Percentiles rank a stretch among this genome's conserved stretches.
Evolutionary conservation across 2,113 vertebrate genomes (phyloP).

Genomic region (Panthera uncia): DNA sequence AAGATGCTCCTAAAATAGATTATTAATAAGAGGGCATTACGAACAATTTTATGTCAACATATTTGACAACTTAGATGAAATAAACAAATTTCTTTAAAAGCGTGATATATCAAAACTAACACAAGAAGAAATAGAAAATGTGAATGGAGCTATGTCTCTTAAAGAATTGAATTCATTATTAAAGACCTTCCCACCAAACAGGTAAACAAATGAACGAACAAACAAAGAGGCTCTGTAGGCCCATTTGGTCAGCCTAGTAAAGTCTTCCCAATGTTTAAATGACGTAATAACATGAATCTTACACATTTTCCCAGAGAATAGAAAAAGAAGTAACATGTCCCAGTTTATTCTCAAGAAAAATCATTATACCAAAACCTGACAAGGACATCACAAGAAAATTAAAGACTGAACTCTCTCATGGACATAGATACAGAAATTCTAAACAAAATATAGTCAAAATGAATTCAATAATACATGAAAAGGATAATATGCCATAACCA

Average conservation of each 20-base stretch:
- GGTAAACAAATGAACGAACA: background rate
- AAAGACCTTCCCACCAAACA: background rate
- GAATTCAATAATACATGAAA: conserved; percentile 43
- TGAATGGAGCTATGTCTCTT: background rate
- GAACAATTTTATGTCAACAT: conserved; percentile 4
- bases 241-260: background rate
- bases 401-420: conserved; percentile 3
- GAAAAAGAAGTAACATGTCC: background rate
- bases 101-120: background rate
- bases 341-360: background rate
- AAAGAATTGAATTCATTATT: conserved; percentile 15
- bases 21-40: conserved; percentile 14
- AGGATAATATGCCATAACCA: background rate
- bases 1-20: background rate
- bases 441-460: conserved; percentile 41
- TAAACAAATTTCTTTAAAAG: conserved; percentile 30
- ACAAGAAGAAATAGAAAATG: conserved; percentile 25
- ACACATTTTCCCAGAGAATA: background rate
- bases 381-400: background rate
- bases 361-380: background rate
- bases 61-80: conserved; percentile 43
- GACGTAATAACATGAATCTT: background rate
- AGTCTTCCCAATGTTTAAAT: conserved; percentile 1
- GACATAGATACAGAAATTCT: conserved; percentile 4
- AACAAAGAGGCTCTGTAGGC: background rate